Evolutionary conservation across 2,888 invertebrate species (phyloP), one percentile per base, ranked within the genome.

Genomic region (Latrodectus elegans): DNA sequence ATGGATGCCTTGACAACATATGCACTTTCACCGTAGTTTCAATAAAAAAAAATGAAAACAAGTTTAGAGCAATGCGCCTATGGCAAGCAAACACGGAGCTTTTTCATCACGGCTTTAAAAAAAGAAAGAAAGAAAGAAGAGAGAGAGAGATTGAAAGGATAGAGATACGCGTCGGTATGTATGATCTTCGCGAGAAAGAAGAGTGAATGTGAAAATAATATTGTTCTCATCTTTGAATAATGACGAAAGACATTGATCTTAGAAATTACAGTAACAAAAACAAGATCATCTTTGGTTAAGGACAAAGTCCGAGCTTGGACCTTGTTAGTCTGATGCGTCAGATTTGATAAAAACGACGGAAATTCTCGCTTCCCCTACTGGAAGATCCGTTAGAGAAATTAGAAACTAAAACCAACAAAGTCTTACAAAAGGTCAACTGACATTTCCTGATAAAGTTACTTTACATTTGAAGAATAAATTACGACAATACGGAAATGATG

Each of bases 221-320:
- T 60, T 70, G 68, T 70, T 53, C 38, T 38, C 38, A 55, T 72
- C 64, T 52, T n/a, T 17, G 26, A 22, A n/a, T 52, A 17, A 67
- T 53, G 53, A 68, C 53, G 26, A 53, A 22, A 72, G 49, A 53
- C 64, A 81, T 51, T 22, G 67, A 38, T 77, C 26, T 17, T 53
- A 51, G 17, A 67, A 73, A 52, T 53, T 67, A 67, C 65, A 64
- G 64, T 72, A 80, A 73, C 67, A 53, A 15, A 52, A 74, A 26
- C 75, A 70, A 74, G 64, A 49, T 74, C 75, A 17, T 55, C 51
- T 76, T 22, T 70, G 49, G 68, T 76, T 83, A 70, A 83, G 70
- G 83, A 74, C 76, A 70, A 83, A 75, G 75, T 76, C 53, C 64
- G 70, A 75, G 74, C 75, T 83, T 83, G 83, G 76, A 64, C 83